A percentile compares a stretch with the other conserved stretches of the same genome.
These are phyloP conservation scores for Didymodactylos carnosus DNA, from an alignment of 2,888 invertebrate species.

Conservation along the genomic window DNA sequence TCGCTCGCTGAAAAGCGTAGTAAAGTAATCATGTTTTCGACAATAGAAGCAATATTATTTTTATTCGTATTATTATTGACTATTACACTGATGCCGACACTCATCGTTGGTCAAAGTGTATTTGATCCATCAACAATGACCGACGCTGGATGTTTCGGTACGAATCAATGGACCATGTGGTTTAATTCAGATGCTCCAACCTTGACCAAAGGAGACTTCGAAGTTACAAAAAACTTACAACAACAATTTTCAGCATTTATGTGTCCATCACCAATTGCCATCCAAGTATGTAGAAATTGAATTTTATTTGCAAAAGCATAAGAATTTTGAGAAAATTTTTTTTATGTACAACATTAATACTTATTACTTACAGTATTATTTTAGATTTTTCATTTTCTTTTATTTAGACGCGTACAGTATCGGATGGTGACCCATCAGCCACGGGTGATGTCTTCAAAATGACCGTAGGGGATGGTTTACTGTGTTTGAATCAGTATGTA, in stretches of 20 bases:
- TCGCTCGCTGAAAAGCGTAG: too few species aligned
- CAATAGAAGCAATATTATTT: too few species aligned
- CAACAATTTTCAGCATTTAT: neutral
- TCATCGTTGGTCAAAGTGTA: too few species aligned
- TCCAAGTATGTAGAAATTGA: neutral
- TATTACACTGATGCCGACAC: too few species aligned
- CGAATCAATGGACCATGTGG: neutral
- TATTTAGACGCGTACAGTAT: neutral
- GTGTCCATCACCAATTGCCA: neutral
- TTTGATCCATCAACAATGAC: neutral
- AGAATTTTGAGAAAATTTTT: too few species aligned
- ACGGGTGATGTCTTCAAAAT: neutral
- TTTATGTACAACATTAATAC: too few species aligned
- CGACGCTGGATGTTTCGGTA: neutral
- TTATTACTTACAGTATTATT: too few species aligned
- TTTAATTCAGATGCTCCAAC: neutral
- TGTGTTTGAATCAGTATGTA: neutral
- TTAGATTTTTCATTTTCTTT: neutral
- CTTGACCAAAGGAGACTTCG: neutral
- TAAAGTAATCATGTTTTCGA: too few species aligned
- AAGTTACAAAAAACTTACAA: neutral
- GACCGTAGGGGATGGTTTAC: neutral
- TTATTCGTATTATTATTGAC: too few species aligned
- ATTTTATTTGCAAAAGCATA: too few species aligned
- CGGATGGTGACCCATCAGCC: neutral